phyloP scores from a whole-genome alignment of 2,797 vertebrate species.

The Enteromius anoplus region DNA sequence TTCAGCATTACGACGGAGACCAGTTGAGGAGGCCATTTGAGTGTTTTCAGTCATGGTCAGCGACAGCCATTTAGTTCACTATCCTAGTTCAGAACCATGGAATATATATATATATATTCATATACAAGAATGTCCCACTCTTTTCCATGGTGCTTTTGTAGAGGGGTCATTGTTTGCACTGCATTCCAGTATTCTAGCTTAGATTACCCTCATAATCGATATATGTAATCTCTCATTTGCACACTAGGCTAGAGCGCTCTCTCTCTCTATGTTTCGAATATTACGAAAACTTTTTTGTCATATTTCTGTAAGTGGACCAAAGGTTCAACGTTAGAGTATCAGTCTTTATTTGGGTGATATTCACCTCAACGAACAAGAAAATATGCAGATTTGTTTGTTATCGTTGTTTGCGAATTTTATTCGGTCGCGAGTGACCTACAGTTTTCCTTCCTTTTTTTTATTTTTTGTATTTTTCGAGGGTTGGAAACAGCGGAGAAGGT shows the following conservation, averaged over 20 bases:
- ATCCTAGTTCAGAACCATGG: constrained; percentile 43
- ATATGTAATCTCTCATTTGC: constrained; percentile 81
- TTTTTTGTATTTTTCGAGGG: constrained; percentile 6
- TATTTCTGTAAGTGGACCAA: constrained; percentile 80
- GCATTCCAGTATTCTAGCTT: constrained; percentile 81
- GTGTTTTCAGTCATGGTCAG: constrained; percentile 26
- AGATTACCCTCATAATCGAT: constrained; percentile 76
- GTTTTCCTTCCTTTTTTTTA: neutral
- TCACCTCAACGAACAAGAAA: constrained; percentile 67
- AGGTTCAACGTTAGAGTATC: constrained; percentile 68
- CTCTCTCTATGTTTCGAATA: constrained; percentile 79
- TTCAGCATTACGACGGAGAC: constrained; percentile 32
- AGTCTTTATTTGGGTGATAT: constrained; percentile 68
- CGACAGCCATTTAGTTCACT: constrained; percentile 47
- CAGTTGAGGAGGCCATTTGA: constrained; percentile 56
- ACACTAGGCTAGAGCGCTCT: constrained; percentile 82
- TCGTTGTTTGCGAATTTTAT: constrained; percentile 49
- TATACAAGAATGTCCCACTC: constrained; percentile 69
- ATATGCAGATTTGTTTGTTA: constrained; percentile 60
- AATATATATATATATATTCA: constrained; percentile 53
- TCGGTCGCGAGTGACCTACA: constrained; percentile 41
- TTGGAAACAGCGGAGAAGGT: constrained; percentile 41
- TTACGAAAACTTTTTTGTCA: constrained; percentile 80
- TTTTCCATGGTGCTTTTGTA: constrained; percentile 66
- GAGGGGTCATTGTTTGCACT: constrained; percentile 77